Evolutionary conservation across 2,797 vertebrate species (phyloP), one percentile per base, ranked within the genome.

Genomic region (Synanceia verrucosa): DNA sequence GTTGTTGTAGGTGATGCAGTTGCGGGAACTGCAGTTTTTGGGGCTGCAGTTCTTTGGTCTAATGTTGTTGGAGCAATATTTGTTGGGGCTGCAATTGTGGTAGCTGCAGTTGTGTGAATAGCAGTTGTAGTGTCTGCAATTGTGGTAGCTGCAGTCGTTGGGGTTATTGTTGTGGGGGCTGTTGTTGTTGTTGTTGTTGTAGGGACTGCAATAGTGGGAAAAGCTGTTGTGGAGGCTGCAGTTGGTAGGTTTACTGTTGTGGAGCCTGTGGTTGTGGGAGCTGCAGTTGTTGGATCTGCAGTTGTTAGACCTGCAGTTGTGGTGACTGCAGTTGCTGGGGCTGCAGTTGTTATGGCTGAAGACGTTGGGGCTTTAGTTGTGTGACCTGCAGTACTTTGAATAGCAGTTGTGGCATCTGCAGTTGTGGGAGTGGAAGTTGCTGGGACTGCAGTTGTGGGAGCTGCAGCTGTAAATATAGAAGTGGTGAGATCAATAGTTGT

Each of bases 171-270:
- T 12, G 9, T n/a, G 0, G 28, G 2, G 0, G 1, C 1, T 0
- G 48, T 18, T 1, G 14, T 50, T 0, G 24, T 8, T 4, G 46
- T 24, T 1, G 46, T 47, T 2, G 21, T 11, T 1, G 12, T 23
- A 7, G 12, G 6, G 3, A 24, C 13, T 6, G 10, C 5, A 19
- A 16, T 33, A 6, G 29, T 52, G 0, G 16, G 2, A 1, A 1
- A 4, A 0, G 0, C 3, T 6, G 29, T 52, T n/a, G 29, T 52
- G 0, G 28, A 4, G 0, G 28, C 9, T 0, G 13, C 3, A 1
- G 23, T 26, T 16, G 46, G 16, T 1, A 24, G 10, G 3, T 9
- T 1, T 1, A 5, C 1, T 1, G 28, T 19, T n/a, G 50, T 29
- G 7, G 26, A 4, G 1, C 1, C 14, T 18, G 26, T 10, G 3